Base-by-base conservation (phyloP, 2,888 invertebrate genomes). In the Scaptodrosophila latifasciaeformis region DNA sequence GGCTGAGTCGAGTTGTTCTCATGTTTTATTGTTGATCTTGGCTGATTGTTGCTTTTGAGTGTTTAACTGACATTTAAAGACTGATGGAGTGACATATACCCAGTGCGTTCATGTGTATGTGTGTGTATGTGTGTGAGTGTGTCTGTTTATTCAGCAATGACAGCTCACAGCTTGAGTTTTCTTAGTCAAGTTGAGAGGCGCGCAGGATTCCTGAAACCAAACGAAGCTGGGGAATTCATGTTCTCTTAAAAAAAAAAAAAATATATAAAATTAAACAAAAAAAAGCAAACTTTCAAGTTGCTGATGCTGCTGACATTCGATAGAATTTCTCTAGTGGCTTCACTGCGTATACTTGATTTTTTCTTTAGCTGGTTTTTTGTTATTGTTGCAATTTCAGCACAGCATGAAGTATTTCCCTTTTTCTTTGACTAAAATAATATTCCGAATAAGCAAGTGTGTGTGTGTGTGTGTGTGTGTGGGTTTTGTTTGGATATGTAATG, bases 61-160 rank as follows among this genome's bases (percentile, higher is more conserved):
- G 57, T 42, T 50, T 39, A 58, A 49, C 57, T 57, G 35, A 12
- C 49, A 49, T 42, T 35, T 39, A 47, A 55, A 56, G n/a, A n/a
- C 4, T 18, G n/a, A 35, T 39, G 19, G 27, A 27, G 13, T 12
- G 34, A 9, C 5, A n/a, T n/a, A n/a, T n/a, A n/a, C n/a, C n/a
- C n/a, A n/a, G n/a, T n/a, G n/a, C n/a, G n/a, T n/a, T n/a, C n/a
- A n/a, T 34, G 7, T 34, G 34, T 5, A 4, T 34, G 34, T 5
- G 7, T 34, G 34, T 34, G 7, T 34, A 13, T 9, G 34, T n/a
- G 34, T 34, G 7, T 34, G 34, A 34, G 7, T 12, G 34, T 4
- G 13, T 9, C 10, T 34, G 5, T 27, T 9, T 6, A 27, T 9
- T 6, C 27, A 5, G 27, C 27, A 27, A 5, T 27, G 27, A 27